Conservation (phyloP, 2,888 invertebrate species). For the Tenthredo notha region DNA sequence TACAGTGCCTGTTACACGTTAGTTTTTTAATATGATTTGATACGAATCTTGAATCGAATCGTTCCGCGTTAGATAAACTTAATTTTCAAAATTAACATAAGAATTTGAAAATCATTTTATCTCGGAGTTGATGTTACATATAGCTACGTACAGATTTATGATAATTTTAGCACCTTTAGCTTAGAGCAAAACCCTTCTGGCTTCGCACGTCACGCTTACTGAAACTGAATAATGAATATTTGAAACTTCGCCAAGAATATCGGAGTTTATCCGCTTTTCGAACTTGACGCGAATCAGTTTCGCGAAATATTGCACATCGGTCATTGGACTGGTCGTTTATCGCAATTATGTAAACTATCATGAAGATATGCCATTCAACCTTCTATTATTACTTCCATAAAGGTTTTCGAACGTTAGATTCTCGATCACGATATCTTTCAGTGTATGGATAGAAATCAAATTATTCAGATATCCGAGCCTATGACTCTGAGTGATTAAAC, state of each 20-base stretch:
- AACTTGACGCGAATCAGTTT: conserved; percentile 5
- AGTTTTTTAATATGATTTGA: neutral
- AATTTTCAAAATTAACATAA: neutral
- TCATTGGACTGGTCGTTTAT: neutral
- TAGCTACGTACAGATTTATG: neutral
- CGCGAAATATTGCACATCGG: neutral
- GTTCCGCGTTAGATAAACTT: neutral
- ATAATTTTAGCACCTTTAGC: conserved; percentile 14
- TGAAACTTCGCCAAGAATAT: conserved; percentile 72
- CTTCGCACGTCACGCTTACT: conserved; percentile 56
- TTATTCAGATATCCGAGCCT: neutral
- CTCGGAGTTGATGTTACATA: neutral
- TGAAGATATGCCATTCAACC: neutral
- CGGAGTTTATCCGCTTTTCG: conserved; percentile 43
- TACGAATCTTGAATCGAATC: neutral
- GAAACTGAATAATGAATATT: conserved; percentile 66
- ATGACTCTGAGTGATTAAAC: neutral
- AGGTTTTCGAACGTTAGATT: neutral
- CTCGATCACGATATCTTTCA: neutral
- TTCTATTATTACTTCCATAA: neutral
- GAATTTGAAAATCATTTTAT: neutral
- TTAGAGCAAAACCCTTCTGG: conserved; percentile 1
- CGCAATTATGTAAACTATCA: neutral
- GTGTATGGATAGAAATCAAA: neutral
- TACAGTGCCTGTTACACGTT: neutral